Percentiles rank a stretch among this genome's conserved stretches.
These are phyloP conservation scores for Drosophila melanogaster DNA, from an alignment of 1,140 invertebrate genomes.

Conservation along the genomic window DNA sequence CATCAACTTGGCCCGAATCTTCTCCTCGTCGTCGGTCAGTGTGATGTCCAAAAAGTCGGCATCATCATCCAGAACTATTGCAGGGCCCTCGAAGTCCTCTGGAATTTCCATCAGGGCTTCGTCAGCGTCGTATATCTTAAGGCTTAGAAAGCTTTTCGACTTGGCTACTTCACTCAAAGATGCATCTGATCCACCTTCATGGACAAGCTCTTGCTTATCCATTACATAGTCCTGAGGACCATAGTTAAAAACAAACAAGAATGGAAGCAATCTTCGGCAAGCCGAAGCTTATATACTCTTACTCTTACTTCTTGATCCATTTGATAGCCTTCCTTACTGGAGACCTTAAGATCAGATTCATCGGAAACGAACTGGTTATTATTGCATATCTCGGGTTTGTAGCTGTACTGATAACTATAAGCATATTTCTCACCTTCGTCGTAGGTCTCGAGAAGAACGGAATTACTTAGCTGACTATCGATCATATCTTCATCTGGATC, in stretches of 20 bases:
- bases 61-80: constrained; percentile 34
- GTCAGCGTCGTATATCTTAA: constrained; percentile 37
- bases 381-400: background rate
- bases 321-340: background rate
- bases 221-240: background rate
- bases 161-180: background rate
- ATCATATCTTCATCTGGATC: background rate
- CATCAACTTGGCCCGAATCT: constrained; percentile 42
- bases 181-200: background rate
- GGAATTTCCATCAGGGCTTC: constrained; percentile 29
- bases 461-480: background rate
- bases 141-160: constrained; percentile 5
- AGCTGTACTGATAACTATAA: background rate
- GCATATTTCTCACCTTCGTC: background rate
- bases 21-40: constrained; percentile 33
- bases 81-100: constrained; percentile 4
- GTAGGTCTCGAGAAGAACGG: too few relatives aligned
- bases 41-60: constrained; percentile 42
- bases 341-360: background rate
- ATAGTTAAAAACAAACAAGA: background rate
- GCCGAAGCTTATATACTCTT: too few relatives aligned
- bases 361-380: background rate
- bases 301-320: too few relatives aligned
- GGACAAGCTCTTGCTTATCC: too few relatives aligned
- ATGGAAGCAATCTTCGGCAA: too few relatives aligned